Evolutionary conservation across 2,797 vertebrate genomes (phyloP), one percentile per base, ranked within the genome.

Genomic region (Aeoliscus strigatus): DNA sequence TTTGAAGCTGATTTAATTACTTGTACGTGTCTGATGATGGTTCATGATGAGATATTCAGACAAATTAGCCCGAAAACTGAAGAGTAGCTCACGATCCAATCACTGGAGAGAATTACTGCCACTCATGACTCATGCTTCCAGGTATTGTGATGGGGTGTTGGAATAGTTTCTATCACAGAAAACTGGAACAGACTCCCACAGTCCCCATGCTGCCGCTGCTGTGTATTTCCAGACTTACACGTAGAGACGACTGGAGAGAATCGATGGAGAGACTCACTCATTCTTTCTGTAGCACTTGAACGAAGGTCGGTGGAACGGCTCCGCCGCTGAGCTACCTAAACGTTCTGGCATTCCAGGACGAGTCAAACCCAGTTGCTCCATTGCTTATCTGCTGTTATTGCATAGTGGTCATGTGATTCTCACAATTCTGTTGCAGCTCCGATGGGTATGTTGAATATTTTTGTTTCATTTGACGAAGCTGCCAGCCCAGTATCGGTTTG

Each of bases 401-500:
- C 66, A 68, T 66, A 75, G 63, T 73, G 39, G 59, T 78, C 67
- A 50, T 79, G 64, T 56, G 58, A 72, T 63, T 58, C 48, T 64
- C 41, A 26, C 55, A 80, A 52, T 75, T 75, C 56, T 78, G 40
- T 86, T 82, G 65, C 75, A 79, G 75, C 75, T 79, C 51, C 58
- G 54, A 60, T 79, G 71, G 75, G 79, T 82, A 73, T 83, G 65
- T 79, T 79, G 70, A 77, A 69, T 60, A 69, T 46, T 82, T 77
- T 77, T 61, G 66, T 82, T 72, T 75, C 66, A 74, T 82, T 85
- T 76, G 62, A 87, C 70, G 66, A 84, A 85, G 83, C 85, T 90
- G 88, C 89, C 89, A 89, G 82, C 76, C 84, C 87, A 89, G 85
- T 90, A 87, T 88, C 80, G 76, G 68, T 89, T 86, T 71, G 84